phyloP scores from a whole-genome alignment of 2,113 vertebrate genomes.

The Nannospalax galili region DNA sequence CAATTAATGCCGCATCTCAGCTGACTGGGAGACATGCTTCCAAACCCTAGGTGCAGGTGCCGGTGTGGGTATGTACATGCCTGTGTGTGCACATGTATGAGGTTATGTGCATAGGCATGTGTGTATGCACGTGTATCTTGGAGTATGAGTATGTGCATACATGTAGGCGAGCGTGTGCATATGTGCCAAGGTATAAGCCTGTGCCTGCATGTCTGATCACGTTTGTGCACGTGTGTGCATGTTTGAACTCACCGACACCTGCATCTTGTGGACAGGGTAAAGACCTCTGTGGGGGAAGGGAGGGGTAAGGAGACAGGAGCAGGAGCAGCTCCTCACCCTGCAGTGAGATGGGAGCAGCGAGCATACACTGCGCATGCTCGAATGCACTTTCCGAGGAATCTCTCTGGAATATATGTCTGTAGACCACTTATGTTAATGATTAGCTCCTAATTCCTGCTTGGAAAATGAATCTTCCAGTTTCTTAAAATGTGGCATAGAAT shows the following conservation, averaged over 20 bases:
- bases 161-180: neutral
- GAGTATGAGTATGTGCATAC: neutral
- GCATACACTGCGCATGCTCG: fast-evolving
- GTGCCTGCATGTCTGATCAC: neutral
- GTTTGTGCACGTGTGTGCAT: neutral
- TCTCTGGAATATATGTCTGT: neutral
- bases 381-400: neutral
- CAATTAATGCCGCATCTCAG: conserved; percentile 30
- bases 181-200: neutral
- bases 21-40: neutral
- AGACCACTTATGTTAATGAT: neutral
- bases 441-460: neutral
- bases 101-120: neutral
- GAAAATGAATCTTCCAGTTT: neutral
- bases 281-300: neutral
- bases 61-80: neutral
- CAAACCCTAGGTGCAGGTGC: neutral
- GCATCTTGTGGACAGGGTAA: neutral
- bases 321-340: fast-evolving
- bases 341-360: fast-evolving
- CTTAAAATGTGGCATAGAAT: neutral
- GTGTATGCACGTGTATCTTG: neutral
- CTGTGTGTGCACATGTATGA: too few species aligned
- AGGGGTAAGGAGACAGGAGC: fast-evolving
- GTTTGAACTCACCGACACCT: fast-evolving